These are phyloP conservation scores for Excalfactoria chinensis DNA, from an alignment of 2,113 vertebrate genomes.

Conservation along the genomic window DNA sequence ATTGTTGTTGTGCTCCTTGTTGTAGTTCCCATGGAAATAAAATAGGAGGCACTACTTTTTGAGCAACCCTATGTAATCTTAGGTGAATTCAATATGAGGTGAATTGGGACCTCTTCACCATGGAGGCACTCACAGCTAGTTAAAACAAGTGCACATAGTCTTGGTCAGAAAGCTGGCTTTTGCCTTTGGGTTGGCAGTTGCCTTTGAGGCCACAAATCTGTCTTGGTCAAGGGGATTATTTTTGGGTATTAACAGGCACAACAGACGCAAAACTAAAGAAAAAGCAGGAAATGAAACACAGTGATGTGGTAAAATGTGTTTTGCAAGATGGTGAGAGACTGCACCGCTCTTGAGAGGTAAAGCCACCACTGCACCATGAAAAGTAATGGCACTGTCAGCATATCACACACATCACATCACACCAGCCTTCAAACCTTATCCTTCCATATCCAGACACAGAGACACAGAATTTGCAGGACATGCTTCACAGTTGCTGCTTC, in stretches of 20 bases:
- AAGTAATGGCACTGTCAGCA: background rate
- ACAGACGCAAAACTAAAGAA: background rate
- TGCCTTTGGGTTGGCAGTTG: background rate
- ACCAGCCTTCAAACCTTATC: background rate
- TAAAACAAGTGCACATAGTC: background rate
- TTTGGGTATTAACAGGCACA: background rate
- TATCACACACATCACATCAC: fast-evolving
- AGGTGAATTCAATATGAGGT: background rate
- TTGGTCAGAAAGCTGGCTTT: background rate
- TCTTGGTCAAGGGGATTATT: background rate
- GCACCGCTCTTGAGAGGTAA: background rate
- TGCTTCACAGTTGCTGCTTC: background rate
- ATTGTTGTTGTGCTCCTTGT: too few relatives aligned
- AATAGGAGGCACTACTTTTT: too few relatives aligned
- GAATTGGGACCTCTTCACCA: background rate
- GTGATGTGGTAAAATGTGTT: background rate
- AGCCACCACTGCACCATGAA: background rate
- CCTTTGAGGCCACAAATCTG: background rate
- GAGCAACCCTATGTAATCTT: too few relatives aligned
- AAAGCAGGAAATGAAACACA: background rate
- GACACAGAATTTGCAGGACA: too few relatives aligned
- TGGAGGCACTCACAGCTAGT: background rate
- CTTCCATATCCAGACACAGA: background rate
- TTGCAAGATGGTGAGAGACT: background rate
- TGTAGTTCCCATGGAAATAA: background rate